phyloP scores from a whole-genome alignment of 2,888 invertebrate genomes.

The Mythimna lalbum region DNA sequence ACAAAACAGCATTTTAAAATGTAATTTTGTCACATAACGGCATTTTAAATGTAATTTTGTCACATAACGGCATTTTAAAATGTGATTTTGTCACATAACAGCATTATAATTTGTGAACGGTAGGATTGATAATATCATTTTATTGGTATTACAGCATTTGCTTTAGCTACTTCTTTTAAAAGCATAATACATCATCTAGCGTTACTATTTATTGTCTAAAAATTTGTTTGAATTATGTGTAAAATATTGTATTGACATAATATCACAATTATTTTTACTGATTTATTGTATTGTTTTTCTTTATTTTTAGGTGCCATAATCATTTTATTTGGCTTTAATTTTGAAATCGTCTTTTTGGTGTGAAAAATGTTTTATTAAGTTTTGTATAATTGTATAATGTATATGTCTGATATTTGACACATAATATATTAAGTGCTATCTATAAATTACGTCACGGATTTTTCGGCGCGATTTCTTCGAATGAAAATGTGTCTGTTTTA shows the following conservation, averaged over 20 bases:
- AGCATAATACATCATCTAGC: slow-evolving; percentile 1
- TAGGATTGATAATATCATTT: neutral
- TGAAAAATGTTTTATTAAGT: slow-evolving; percentile 1
- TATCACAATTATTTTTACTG: slow-evolving; percentile 23
- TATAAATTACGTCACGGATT: too few relatives aligned
- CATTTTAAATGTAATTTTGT: too few relatives aligned
- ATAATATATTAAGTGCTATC: neutral
- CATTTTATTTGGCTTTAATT: slow-evolving; percentile 44
- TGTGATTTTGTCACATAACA: too few relatives aligned
- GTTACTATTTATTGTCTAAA: slow-evolving; percentile 1
- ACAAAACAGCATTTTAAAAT: too few relatives aligned
- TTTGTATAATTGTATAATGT: slow-evolving; percentile 40
- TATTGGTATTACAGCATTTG: slow-evolving; percentile 4
- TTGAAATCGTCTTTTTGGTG: neutral
- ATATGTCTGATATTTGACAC: neutral
- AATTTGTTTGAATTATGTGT: slow-evolving; percentile 10
- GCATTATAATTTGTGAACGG: too few relatives aligned
- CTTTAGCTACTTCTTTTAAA: neutral
- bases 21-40: too few relatives aligned
- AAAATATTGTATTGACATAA: slow-evolving; percentile 28
- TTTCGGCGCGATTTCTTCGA: too few relatives aligned
- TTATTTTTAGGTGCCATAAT: slow-evolving; percentile 49
- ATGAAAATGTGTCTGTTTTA: too few relatives aligned
- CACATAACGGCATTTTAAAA: too few relatives aligned
- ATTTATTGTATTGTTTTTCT: neutral